Evolutionary conservation across 37 sponge, comb jelly and placozoan genomes (phyloP), one percentile per base, ranked within the genome.

Genomic region (Oscarella lobularis): DNA sequence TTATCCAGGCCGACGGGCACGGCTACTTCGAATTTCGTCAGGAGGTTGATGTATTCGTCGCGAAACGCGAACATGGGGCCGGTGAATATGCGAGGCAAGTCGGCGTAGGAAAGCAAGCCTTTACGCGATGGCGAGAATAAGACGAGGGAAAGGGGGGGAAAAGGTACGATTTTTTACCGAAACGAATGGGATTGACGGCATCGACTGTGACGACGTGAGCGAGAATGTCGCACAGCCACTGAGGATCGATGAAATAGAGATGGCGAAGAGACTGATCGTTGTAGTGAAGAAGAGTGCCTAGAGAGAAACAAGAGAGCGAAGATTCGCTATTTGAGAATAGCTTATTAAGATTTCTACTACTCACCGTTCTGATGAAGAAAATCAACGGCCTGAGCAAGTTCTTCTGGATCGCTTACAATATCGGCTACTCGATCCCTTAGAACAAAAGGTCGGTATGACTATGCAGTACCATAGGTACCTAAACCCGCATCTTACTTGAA

Each of bases 141-240:
- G 71, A 35, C 38, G 1, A 38, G 3, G 79, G n/a, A 68, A 39
- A 5, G 72, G 14, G 67, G 75, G 41, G 39, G 73, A 9, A 33
- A 33, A 35, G 73, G 3, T 37, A 35, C 76, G 6, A 75, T 75
- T 32, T 38, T 27, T 78, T 32, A 68, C 71, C 71, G 31, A 34
- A 34, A 32, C 33, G 29, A 4, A 68, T 14, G 33, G 6, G 33
- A 35, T 68, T 84, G 66, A 94, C 95, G 54, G 84, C 90, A 31
- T 90, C 88, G 3, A 94, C 88, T n/a, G 95, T 94, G 67, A 94
- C 85, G 31, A 94, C 79, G 38, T 94, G 95, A 66, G 95, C 95
- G 38, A 94, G 74, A 90, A 94, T 94, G 78, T 94, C 95, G 80
- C 91, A 89, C 35, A 94, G 74, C 95, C 95, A 94, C 88, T 94